Evolutionary conservation across 2,888 invertebrate species (phyloP).

Genomic region (Pristionchus japonicus): DNA sequence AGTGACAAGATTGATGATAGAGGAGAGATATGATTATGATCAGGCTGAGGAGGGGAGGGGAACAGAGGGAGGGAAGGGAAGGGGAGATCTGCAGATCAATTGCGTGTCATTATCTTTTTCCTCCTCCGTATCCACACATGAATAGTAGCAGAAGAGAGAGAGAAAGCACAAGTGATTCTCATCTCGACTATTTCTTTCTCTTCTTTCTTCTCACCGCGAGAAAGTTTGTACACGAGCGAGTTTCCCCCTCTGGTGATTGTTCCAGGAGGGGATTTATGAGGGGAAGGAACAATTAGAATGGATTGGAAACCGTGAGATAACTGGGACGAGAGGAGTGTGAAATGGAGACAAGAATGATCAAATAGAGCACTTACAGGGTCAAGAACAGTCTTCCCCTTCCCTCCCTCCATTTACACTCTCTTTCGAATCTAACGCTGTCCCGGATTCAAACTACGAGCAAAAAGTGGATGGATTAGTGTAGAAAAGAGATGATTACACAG

Average conservation of each 20-base stretch:
- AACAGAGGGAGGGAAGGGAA: neutral
- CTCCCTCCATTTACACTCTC: neutral
- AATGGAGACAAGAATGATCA: slow-evolving; percentile 20
- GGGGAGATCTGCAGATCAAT: neutral
- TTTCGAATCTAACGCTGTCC: neutral
- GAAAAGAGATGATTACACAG: slow-evolving; percentile 11
- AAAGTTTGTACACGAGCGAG: slow-evolving; percentile 7
- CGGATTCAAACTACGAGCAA: slow-evolving; percentile 12
- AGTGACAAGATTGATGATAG: slow-evolving; percentile 21
- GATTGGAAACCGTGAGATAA: neutral
- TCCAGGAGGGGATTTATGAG: neutral
- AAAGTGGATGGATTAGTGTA: neutral
- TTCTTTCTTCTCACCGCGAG: neutral
- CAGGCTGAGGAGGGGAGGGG: neutral
- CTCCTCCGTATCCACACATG: slow-evolving; percentile 4
- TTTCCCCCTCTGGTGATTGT: slow-evolving; percentile 15
- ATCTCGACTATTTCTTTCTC: neutral
- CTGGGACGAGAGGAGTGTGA: slow-evolving; percentile 19
- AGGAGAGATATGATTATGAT: slow-evolving; percentile 35
- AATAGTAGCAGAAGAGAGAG: neutral
- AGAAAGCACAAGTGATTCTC: neutral
- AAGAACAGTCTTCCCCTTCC: neutral
- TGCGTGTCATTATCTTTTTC: slow-evolving; percentile 13
- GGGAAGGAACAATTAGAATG: neutral
- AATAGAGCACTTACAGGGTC: slow-evolving; percentile 2